phyloP scores from a whole-genome alignment of 1,140 invertebrate genomes.

The Drosophila arizonae region DNA sequence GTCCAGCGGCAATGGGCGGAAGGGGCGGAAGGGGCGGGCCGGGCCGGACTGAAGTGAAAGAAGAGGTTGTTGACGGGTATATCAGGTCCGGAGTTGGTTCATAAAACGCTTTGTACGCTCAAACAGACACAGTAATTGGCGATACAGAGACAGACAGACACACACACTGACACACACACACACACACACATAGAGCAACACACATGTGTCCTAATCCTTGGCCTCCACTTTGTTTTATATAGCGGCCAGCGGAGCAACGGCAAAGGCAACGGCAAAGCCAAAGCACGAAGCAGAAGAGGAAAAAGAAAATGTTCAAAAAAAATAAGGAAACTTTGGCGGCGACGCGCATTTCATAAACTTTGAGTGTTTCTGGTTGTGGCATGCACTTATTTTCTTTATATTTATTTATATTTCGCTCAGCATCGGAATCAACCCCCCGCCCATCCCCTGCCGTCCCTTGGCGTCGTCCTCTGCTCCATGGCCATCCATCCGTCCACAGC shows the following conservation, averaged over 20 bases:
- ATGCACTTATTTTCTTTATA: conserved; percentile 76
- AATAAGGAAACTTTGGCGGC: conserved; percentile 64
- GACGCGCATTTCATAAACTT: conserved; percentile 79
- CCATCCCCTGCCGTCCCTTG: neutral
- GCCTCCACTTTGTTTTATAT: conserved; percentile 54
- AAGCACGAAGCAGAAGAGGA: conserved; percentile 6
- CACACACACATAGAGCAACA: conserved; percentile 4
- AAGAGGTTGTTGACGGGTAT: conserved; percentile 7
- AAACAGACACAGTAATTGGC: conserved; percentile 80
- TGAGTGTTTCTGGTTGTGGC: conserved; percentile 77
- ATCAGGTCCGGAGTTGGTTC: conserved; percentile 60
- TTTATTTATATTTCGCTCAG: conserved; percentile 75
- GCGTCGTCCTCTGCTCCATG: neutral
- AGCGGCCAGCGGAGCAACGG: neutral
- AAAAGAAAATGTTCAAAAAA: conserved; percentile 15
- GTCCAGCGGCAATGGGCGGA: conserved; percentile 11
- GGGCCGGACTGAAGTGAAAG: neutral
- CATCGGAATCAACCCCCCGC: conserved; percentile 31
- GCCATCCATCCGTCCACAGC: conserved; percentile 11
- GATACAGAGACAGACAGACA: conserved; percentile 54
- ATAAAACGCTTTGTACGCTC: conserved; percentile 80
- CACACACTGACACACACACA: conserved; percentile 28
- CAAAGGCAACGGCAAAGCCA: neutral
- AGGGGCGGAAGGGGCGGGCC: neutral
- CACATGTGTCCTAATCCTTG: conserved; percentile 41